Base-by-base conservation (phyloP, 2,113 vertebrate species). In the Zapornia atra region DNA sequence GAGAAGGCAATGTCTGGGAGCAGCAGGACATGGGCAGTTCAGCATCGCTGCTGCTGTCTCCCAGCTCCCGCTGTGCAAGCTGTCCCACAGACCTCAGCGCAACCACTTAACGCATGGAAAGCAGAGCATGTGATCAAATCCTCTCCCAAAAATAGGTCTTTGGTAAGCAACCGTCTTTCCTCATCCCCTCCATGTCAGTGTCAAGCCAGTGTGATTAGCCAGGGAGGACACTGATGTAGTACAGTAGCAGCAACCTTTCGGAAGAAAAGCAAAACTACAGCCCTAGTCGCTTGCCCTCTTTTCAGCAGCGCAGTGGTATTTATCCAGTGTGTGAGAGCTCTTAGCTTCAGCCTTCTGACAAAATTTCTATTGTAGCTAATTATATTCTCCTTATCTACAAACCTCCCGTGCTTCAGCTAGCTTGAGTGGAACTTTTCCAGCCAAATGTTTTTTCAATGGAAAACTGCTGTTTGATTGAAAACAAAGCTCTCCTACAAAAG, bases 391-490 rank as follows among this genome's bases (percentile, higher is more conserved):
- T 96, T 95, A 92, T 95, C 92, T 96, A 71, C 77, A 84, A 84
- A 90, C 86, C 72, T 81, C 51, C 88, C 72, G 64, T 86, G 90
- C 64, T 73, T 78, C 96, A 90, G 82, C 83, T 75, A 81, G 72
- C 60, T 69, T 31, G 82, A 96, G 86, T 84, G 90, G 88, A 96
- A 93, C 72, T 89, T 93, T 92, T 88, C 80, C 94, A 93, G 56
- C 29, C 0, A 0, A 78, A 86, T 60, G 69, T 81, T 53, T 96
- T 96, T 96, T 88, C 72, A 84, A 46, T 19, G 54, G 60, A 96
- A 96, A 94, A 86, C 69, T 79, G 88, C 72, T 79, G 38, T 89
- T 94, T 90, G 76, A 95, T 44, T 92, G 92, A 92, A 96, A 96
- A 90, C 90, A 94, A 93, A 94, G 65, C 80, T 92, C 83, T 90